Conservation (phyloP, 2,797 vertebrate genomes). For the Chrysocyon brachyurus region DNA sequence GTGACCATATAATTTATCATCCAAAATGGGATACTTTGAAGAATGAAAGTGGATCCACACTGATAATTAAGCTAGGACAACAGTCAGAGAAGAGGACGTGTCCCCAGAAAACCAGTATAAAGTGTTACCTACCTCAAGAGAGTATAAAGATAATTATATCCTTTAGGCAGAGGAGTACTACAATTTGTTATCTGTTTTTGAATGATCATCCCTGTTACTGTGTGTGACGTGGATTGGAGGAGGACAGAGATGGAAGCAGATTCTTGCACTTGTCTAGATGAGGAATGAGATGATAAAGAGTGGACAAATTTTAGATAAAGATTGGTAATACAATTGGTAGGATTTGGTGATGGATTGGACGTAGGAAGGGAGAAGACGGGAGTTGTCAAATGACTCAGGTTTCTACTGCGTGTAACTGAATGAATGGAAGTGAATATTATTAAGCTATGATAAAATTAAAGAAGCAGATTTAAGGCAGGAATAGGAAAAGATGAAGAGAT, state of each 20-base stretch:
- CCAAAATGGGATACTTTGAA: background rate
- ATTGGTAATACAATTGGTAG: background rate
- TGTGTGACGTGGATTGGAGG: background rate
- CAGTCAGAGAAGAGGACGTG: background rate
- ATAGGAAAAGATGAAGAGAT: background rate
- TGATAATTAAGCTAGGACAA: constrained; percentile 22
- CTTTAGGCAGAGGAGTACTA: background rate
- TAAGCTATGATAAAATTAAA: background rate
- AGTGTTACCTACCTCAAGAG: background rate
- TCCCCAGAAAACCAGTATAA: background rate
- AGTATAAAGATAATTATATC: constrained; percentile 28
- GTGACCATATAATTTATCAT: background rate
- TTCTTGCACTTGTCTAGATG: background rate
- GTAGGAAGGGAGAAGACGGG: background rate
- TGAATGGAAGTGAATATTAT: background rate
- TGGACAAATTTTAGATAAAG: background rate
- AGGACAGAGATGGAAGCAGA: constrained; percentile 22
- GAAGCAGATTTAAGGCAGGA: background rate
- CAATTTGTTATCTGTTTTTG: constrained; percentile 23
- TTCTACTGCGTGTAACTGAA: constrained; percentile 25
- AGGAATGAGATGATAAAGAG: constrained; percentile 2
- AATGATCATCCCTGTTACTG: background rate
- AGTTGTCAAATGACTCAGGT: background rate
- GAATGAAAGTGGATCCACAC: background rate
- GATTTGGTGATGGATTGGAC: background rate